These are phyloP conservation scores for Lepisosteus osseus DNA, from an alignment of 2,113 vertebrate species.

Conservation along the genomic window DNA sequence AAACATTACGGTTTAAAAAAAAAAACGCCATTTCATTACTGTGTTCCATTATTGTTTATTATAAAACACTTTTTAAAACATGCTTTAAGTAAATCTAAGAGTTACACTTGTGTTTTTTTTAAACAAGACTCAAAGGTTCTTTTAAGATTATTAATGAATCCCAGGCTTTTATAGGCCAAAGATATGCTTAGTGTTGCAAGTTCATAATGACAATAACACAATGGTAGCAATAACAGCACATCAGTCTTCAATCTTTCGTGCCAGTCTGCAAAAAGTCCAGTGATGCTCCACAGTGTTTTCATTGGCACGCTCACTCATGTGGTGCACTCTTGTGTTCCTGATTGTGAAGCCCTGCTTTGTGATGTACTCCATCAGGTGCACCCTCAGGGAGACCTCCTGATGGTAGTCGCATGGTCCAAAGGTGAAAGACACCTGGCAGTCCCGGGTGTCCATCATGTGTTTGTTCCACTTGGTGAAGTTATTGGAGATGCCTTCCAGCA, in stretches of 20 bases:
- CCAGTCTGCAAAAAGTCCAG: constrained; percentile 96
- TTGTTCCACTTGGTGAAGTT: constrained; percentile 98
- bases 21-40: too few relatives aligned
- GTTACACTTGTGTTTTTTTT: not conserved
- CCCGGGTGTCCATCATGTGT: constrained; percentile 99
- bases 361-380: constrained; percentile 97
- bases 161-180: too few relatives aligned
- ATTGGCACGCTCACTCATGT: constrained; percentile 97
- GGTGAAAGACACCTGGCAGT: constrained; percentile 97
- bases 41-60: too few relatives aligned
- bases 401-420: constrained; percentile 98
- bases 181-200: too few relatives aligned
- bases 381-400: constrained; percentile 92
- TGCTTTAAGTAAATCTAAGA: not conserved
- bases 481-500: constrained; percentile 93
- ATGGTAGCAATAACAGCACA: constrained; percentile 15
- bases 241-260: constrained; percentile 94
- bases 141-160: not conserved
- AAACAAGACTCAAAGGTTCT: not conserved
- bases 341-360: constrained; percentile 96
- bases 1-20: too few relatives aligned
- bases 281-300: constrained; percentile 98
- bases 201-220: constrained; percentile 30
- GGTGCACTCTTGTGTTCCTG: constrained; percentile 92
- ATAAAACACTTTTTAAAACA: not conserved